Base-by-base conservation (phyloP, 2,113 vertebrate genomes). In the Upupa epops region DNA sequence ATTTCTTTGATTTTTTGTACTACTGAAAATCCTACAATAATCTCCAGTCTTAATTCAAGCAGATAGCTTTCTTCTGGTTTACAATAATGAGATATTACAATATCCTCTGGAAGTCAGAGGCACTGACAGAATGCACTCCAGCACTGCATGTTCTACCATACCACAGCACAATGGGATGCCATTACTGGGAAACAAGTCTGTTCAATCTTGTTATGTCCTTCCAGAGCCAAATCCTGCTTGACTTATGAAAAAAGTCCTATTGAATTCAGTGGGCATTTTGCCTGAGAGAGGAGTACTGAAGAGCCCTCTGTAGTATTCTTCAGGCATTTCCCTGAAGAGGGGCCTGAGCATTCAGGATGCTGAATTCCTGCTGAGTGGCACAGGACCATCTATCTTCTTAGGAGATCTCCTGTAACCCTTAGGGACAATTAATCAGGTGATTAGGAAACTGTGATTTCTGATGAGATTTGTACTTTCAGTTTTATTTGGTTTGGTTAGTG, bases 221-320 rank as follows among this genome's bases (percentile, higher is more conserved):
- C 77, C 77, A 93, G 83, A 95, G 93, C 90, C 93, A 96, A 96
- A 95, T 96, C 92, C 90, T 93, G n/a, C 88, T 94, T 94, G 88
- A 94, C 66, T 95, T 71, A 66, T 74, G 77, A 83, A 95, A 96
- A 42, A 94, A 87, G 89, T 79, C 74, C 88, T 84, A 70, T 89
- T 96, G 86, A 93, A 94, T 96, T 94, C 59, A 89, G 56, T 76
- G 78, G 95, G 93, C 95, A 90, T 89, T 92, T 94, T 96, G 93
- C 93, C 93, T 94, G 71, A 93, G 45, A 90, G 34, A 56, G 66
- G 66, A 93, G 45, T 29, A 73, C 29, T 21, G 64, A 88, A 59
- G n/a, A 90, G 66, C 42, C 24, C 20, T 86, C 70, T 36, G 69
- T 81, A 4, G 1, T 40, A 70, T 36, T 84, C 70, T 84, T 81